Evolutionary conservation across 1,140 invertebrate genomes (phyloP).

Genomic region (Cydia strobilella): DNA sequence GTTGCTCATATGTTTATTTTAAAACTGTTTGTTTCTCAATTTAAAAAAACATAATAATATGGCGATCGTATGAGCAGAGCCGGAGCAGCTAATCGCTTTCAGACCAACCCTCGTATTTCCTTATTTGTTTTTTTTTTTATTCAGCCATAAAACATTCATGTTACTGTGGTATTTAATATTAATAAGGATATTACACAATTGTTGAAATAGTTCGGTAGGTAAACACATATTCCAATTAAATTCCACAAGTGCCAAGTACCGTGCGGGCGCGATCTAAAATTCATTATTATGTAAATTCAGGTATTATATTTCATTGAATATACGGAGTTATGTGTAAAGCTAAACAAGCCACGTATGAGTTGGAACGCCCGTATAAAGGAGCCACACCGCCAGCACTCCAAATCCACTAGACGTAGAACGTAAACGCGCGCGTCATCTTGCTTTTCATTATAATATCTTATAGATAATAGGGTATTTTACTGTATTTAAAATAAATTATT

Average conservation of each 20-base stretch:
- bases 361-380: constrained; percentile 52
- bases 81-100: too few species aligned
- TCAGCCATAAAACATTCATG: too few species aligned
- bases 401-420: constrained; percentile 54
- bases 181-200: not conserved
- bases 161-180: too few species aligned
- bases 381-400: constrained; percentile 54
- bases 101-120: too few species aligned
- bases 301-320: constrained; percentile 26
- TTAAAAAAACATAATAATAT: too few species aligned
- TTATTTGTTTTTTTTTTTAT: too few species aligned
- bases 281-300: constrained; percentile 28
- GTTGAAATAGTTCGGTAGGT: not conserved
- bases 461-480: too few species aligned
- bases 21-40: too few species aligned
- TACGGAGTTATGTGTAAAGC: constrained; percentile 37
- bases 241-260: constrained; percentile 12
- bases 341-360: constrained; percentile 40
- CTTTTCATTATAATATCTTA: not conserved
- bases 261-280: constrained; percentile 10
- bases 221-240: not conserved
- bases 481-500: too few species aligned
- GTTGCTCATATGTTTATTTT: too few species aligned
- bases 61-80: too few species aligned
- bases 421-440: constrained; percentile 39